Evolutionary conservation across 2,113 vertebrate species (phyloP), one percentile per base, ranked within the genome.

Genomic region (Prionailurus viverrinus): DNA sequence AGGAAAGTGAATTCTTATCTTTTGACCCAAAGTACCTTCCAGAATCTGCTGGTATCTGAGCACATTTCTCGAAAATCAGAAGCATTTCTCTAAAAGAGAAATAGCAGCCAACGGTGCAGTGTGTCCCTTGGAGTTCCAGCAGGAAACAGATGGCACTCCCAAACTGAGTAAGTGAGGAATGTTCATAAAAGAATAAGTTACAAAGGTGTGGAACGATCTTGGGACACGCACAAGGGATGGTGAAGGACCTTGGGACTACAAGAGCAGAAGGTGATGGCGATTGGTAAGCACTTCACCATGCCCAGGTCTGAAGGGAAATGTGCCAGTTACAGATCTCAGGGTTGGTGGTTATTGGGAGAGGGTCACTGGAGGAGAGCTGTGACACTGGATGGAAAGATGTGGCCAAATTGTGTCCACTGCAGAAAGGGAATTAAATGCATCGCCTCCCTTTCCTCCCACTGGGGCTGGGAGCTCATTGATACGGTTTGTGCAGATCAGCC

Each of bases 91-190:
- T 85, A 51, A 71, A 94, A 91, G 25, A 55, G 21, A 81, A 76
- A 55, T 33, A 71, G 29, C 10, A 76, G 78, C 78, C 58, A 87
- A 23, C 25, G 55, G 45, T 25, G 5, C 16, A 31, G 36, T 41
- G 11, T 71, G 55, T 63, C 58, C 25, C 3, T 84, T 33, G 71
- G 89, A 78, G 74, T 78, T 86, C 51, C 66, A 85, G 53, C 69
- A 79, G 92, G 66, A 96, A 96, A 73, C 74, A 71, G 71, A 53
- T 74, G 93, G 71, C 36, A 19, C 19, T 61, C 25, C 65, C 58
- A 55, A 58, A 41, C 36, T 36, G 36, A 94, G 8, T 13, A n/a
- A 58, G 41, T 71, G n/a, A 95, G 39, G n/a, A 53, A 12, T 53
- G 55, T 84, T 53, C 68, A 51, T 23, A 39, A 83, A 69, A 96